Evolutionary conservation across 1,140 invertebrate species (phyloP).

Genomic region (Papilio helenus): DNA sequence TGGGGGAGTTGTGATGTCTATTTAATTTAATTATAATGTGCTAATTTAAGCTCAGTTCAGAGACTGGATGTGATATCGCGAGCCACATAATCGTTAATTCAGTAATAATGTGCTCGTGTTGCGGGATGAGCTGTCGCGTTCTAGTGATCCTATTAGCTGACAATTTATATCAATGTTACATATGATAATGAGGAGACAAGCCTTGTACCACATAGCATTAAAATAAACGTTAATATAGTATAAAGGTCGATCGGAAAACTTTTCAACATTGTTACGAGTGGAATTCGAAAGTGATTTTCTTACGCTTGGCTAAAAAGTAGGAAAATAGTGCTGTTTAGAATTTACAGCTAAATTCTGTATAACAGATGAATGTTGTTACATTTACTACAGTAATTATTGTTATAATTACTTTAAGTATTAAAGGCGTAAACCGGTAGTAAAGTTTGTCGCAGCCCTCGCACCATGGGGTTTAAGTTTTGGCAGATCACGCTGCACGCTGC

Average conservation of each 20-base stretch:
- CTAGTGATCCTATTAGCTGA: slow-evolving; percentile 2
- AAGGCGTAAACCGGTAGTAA: not conserved
- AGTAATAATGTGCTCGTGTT: slow-evolving; percentile 19
- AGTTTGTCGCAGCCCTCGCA: slow-evolving; percentile 16
- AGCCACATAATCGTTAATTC: slow-evolving; percentile 25
- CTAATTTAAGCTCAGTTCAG: not conserved
- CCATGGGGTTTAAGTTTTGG: not conserved
- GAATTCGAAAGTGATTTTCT: not conserved
- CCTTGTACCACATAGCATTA: not conserved
- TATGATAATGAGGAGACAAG: not conserved
- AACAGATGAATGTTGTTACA: too few relatives aligned
- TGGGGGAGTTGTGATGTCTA: not conserved
- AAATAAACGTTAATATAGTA: not conserved
- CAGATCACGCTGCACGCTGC: slow-evolving; percentile 46
- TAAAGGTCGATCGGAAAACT: not conserved
- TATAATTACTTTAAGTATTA: not conserved
- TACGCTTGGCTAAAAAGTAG: not conserved
- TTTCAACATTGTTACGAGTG: not conserved
- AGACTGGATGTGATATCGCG: not conserved
- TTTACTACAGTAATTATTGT: too few relatives aligned
- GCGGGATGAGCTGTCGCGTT: slow-evolving; percentile 14
- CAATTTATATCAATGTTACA: slow-evolving; percentile 13
- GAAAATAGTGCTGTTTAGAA: not conserved
- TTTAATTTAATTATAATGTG: slow-evolving; percentile 15
- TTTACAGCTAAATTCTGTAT: too few relatives aligned